Conservation (phyloP, 2,113 vertebrate species). For the Charadrius vociferus region DNA sequence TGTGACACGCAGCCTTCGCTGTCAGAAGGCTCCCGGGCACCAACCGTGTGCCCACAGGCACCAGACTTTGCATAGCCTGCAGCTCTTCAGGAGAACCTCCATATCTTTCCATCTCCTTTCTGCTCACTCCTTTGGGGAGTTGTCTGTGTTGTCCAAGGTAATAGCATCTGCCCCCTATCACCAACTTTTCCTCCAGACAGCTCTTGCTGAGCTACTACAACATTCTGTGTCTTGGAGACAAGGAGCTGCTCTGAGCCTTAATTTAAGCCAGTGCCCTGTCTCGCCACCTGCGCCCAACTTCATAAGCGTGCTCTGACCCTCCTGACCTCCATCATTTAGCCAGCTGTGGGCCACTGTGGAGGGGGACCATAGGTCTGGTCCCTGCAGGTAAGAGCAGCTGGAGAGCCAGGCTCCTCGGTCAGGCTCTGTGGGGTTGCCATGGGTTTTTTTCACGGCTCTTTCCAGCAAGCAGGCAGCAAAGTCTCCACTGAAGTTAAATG, state of each 20-base stretch:
- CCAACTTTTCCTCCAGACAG: neutral
- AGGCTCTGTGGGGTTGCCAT: neutral
- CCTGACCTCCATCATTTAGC: neutral
- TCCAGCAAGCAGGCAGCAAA: neutral
- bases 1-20: neutral
- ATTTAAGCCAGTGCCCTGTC: neutral
- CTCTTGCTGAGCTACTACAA: neutral
- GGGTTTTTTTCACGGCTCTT: neutral
- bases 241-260: neutral
- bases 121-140: neutral
- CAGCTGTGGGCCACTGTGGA: neutral
- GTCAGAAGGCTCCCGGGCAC: neutral
- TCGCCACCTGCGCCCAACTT: neutral
- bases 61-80: neutral
- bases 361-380: neutral
- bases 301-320: neutral
- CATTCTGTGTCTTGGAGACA: neutral
- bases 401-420: neutral
- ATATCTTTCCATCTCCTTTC: neutral
- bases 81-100: neutral
- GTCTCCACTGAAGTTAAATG: neutral
- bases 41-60: neutral
- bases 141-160: neutral
- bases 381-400: neutral
- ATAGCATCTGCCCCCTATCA: neutral